Evolutionary conservation across 2,797 vertebrate species (phyloP).

Genomic region (Channa striata): DNA sequence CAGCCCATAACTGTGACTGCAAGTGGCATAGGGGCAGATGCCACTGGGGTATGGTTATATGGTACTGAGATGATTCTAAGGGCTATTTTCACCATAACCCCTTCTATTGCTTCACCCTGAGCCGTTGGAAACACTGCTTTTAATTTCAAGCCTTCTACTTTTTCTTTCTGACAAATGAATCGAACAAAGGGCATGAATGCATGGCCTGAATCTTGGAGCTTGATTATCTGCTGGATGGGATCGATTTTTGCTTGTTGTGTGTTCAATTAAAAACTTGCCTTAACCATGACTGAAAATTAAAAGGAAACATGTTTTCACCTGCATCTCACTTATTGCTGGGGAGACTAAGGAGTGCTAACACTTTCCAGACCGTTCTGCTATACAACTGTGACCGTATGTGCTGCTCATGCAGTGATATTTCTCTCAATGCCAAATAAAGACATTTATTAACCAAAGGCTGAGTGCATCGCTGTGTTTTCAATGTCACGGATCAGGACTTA

Average conservation of each 20-base stretch:
- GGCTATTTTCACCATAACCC: slow-evolving; percentile 69
- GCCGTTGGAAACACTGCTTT: background rate
- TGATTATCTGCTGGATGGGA: slow-evolving; percentile 76
- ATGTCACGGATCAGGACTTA: background rate
- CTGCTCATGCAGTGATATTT: slow-evolving; percentile 82
- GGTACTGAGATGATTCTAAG: slow-evolving; percentile 66
- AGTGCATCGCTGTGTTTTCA: slow-evolving; percentile 12
- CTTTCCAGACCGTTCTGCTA: slow-evolving; percentile 76
- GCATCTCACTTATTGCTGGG: slow-evolving; percentile 69
- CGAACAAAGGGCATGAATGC: slow-evolving; percentile 78
- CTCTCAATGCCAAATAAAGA: slow-evolving; percentile 88
- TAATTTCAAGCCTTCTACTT: background rate
- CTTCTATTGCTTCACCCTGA: slow-evolving; percentile 26
- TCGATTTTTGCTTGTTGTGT: slow-evolving; percentile 82
- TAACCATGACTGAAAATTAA: slow-evolving; percentile 79
- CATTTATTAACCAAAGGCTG: slow-evolving; percentile 85
- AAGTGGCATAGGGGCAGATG: slow-evolving; percentile 61
- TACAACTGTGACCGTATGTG: slow-evolving; percentile 81
- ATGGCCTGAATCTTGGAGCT: slow-evolving; percentile 83
- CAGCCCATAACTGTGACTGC: slow-evolving; percentile 62
- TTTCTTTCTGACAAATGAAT: slow-evolving; percentile 74
- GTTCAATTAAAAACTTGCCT: slow-evolving; percentile 79
- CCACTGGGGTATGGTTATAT: slow-evolving; percentile 43
- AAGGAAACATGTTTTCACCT: slow-evolving; percentile 66
- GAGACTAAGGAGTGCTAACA: slow-evolving; percentile 66